Evolutionary conservation across 2,888 invertebrate genomes (phyloP), one percentile per base, ranked within the genome.

Genomic region (Lymantria dispar): DNA sequence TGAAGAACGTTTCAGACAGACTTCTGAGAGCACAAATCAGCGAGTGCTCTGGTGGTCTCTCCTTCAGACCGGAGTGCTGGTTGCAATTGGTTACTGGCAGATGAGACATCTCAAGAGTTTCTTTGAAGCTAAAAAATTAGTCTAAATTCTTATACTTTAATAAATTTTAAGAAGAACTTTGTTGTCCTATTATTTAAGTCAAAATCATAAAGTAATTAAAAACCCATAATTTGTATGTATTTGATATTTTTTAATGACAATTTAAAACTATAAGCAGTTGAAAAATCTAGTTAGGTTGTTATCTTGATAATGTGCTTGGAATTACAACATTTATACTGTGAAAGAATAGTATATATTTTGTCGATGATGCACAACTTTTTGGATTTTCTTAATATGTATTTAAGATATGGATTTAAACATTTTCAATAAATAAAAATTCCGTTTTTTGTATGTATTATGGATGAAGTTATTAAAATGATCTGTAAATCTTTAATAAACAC

Each of bases 71-170:
- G 92, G 95, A 48, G 96, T 99, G 40, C 93, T 99, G 10, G 91
- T 99, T 0, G 89, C 94, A 33, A 99, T 99, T 93, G 99, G 99
- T 12, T 96, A 98, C 64, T 99, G 99, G 99, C 99, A 99, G 89
- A 99, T 99, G 98, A 95, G 95, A 74, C 99, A 99, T 93, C 93
- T 99, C 64, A 99, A 99, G 93, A 97, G 97, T 75, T 99, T 99
- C 94, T 99, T 99, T 78, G 99, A 99, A 91, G 99, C 99, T 30
- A 99, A 99, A 91, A 99, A 99, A 93, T 93, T 99, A 79, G 98
- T 98, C 44, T 97, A 94, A 93, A 78, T 54, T 51, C 45, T 56
- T 43, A 14, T 37, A 31, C 15, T 50, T 33, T 29, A 37, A 50
- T 36, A 38, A n/a, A 38, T n/a, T 1, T 38, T 38, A 38, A 12